Evolutionary conservation across 2,888 invertebrate genomes (phyloP), one percentile per base, ranked within the genome.

Genomic region (Leucania comma): DNA sequence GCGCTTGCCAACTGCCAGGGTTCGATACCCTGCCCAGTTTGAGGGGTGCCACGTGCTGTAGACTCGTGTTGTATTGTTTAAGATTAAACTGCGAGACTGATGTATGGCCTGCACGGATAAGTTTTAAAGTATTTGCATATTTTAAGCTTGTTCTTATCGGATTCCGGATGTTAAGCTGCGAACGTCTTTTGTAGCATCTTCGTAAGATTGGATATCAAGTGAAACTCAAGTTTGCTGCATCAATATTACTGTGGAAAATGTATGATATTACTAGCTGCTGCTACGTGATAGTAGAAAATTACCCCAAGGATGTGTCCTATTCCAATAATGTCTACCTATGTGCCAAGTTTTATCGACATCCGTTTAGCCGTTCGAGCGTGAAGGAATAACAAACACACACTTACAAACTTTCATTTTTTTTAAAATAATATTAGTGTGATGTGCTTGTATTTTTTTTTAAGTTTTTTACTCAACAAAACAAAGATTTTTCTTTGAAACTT

Each of bases 1-100:
- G 76, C 64, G 57, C 76, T 65, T 83, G 80, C 80, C 80, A 81
- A 83, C 68, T 61, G 61, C 74, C 69, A 69, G 66, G 67, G 83
- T 83, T 83, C 85, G 79, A 77, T 75, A 74, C 75, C 81, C 87
- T 64, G 63, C 56, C 29, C 54, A 51, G 62, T 57, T 71, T 38
- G 68, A 71, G 80, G 75, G 66, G 46, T 80, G 67, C 65, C 75
- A 70, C 69, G 70, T 62, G 68, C 67, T 48, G 62, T 12, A 70
- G 46, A 66, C 57, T 68, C 50, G 50, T 59, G 32, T 56, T 62
- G 66, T 24, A 53, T 54, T 48, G 61, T 58, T 77, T 46, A 35
- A 50, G 17, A 69, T 59, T 53, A 46, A 65, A 70, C 32, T 76
- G 24, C 24, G n/a, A 32, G 42, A 22, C 48, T 57, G 24, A 77